phyloP scores from a whole-genome alignment of 2,888 invertebrate species.

The Anorthoa munda region DNA sequence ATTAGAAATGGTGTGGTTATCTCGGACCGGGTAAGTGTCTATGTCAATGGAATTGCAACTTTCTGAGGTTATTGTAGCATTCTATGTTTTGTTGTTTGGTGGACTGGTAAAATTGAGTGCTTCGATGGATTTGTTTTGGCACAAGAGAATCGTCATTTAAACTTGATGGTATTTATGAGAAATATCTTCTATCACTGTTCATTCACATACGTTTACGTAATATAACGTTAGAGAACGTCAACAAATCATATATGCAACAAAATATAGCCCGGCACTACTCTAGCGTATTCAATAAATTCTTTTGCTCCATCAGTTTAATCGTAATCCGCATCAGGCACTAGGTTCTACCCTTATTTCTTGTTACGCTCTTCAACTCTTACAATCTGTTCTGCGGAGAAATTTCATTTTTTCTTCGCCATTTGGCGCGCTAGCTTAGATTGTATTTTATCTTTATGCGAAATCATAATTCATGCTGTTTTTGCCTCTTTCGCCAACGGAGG shows the following conservation, averaged over 20 bases:
- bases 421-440: constrained; percentile 88
- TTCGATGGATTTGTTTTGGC: background rate
- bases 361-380: constrained; percentile 76
- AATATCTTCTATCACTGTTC: background rate
- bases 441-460: constrained; percentile 90
- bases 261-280: constrained; percentile 6
- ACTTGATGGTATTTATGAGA: background rate
- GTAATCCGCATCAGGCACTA: constrained; percentile 62
- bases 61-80: constrained; percentile 11
- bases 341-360: constrained; percentile 78
- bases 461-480: constrained; percentile 89
- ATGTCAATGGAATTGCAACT: constrained; percentile 25
- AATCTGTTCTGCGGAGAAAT: constrained; percentile 84
- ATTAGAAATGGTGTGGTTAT: constrained; percentile 49
- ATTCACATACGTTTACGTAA: too few relatives aligned
- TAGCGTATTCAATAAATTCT: constrained; percentile 58
- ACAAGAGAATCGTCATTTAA: background rate
- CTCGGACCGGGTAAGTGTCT: constrained; percentile 23
- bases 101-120: background rate
- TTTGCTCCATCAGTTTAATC: constrained; percentile 56
- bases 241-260: constrained; percentile 20
- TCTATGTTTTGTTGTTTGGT: constrained; percentile 2
- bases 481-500: constrained; percentile 78
- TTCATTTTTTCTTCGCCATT: constrained; percentile 88
- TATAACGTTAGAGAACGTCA: background rate